Conservation (phyloP, 2,113 vertebrate species). For the Podarcis cretensis region DNA sequence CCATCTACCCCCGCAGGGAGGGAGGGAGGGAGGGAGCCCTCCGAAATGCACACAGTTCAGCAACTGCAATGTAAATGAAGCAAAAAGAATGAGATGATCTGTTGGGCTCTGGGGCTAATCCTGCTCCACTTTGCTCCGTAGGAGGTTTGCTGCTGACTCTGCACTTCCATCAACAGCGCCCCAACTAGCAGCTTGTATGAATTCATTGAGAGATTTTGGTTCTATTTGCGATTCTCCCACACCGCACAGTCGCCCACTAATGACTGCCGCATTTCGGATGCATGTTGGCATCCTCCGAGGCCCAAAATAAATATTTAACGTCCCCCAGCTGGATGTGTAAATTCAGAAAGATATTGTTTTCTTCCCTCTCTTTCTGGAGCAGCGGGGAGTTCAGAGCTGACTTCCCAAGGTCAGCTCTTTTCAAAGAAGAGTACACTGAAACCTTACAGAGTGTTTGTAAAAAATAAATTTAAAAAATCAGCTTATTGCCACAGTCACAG, state of each 20-base stretch:
- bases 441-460: neutral
- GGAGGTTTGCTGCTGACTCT: slow-evolving; percentile 3
- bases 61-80: neutral
- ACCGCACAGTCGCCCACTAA: neutral
- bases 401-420: slow-evolving; percentile 23
- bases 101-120: neutral
- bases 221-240: neutral
- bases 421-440: neutral
- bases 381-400: neutral
- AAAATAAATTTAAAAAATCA: neutral
- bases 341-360: slow-evolving; percentile 23
- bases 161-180: neutral
- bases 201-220: slow-evolving; percentile 10
- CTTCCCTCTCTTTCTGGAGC: slow-evolving; percentile 14
- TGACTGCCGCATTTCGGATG: neutral
- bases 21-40: neutral
- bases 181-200: neutral
- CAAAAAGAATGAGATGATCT: neutral
- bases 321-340: slow-evolving; percentile 31
- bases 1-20: too few species aligned
- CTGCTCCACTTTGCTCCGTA: neutral
- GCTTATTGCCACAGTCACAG: neutral
- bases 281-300: slow-evolving; percentile 18
- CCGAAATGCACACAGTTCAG: neutral
- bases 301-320: slow-evolving; percentile 40